Evolutionary conservation across 1,140 invertebrate genomes (phyloP).

Genomic region (Aplysia californica): DNA sequence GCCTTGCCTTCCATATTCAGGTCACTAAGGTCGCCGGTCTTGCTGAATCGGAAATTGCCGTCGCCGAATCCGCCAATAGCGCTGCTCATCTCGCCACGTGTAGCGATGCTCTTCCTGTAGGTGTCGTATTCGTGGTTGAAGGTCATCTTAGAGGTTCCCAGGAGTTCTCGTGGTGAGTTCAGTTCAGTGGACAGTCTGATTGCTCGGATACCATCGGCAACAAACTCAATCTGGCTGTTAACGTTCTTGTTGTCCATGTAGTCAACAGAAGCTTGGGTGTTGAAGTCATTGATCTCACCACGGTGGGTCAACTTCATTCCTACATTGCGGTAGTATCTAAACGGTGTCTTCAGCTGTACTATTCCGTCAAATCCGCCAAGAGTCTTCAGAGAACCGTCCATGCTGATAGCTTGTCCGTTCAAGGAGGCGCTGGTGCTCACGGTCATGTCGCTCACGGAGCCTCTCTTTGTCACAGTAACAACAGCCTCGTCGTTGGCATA

Average conservation of each 20-base stretch:
- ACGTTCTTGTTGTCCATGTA: slow-evolving; percentile 27
- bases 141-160: neutral
- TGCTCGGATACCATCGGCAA: too few species aligned
- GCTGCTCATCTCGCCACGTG: too few species aligned
- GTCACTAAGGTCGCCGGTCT: neutral
- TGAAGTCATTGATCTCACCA: slow-evolving; percentile 20
- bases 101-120: neutral
- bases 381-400: slow-evolving; percentile 4
- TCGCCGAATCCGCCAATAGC: neutral
- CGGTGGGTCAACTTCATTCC: slow-evolving; percentile 22
- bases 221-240: slow-evolving; percentile 20
- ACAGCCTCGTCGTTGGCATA: too few species aligned
- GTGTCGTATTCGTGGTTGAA: neutral
- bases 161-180: neutral
- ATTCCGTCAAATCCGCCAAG: neutral
- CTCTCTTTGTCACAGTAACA: slow-evolving; percentile 11
- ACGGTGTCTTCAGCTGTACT: slow-evolving; percentile 31
- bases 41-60: neutral
- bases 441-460: neutral
- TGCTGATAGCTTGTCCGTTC: neutral
- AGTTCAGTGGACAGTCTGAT: neutral
- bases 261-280: slow-evolving; percentile 8
- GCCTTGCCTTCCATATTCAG: neutral
- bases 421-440: slow-evolving; percentile 1
- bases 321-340: slow-evolving; percentile 20